Evolutionary conservation across 2,113 vertebrate genomes (phyloP).

Genomic region (Protomyctophum bolini): DNA sequence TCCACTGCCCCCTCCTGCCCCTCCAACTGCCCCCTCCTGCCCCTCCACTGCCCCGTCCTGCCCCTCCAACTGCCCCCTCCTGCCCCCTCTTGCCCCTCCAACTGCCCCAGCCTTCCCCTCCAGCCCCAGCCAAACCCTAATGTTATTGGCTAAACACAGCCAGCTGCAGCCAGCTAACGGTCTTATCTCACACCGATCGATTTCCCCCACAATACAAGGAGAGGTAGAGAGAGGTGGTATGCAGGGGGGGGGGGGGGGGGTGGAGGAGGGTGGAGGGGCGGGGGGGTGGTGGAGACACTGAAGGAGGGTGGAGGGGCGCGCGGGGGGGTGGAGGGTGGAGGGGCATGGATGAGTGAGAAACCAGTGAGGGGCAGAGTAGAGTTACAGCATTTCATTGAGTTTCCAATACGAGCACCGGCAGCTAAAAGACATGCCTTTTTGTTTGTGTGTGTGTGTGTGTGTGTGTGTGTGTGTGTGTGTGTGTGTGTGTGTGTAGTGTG

Average conservation of each 20-base stretch:
- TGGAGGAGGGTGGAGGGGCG: background rate
- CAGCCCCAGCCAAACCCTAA: conserved; percentile 44
- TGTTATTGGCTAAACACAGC: conserved; percentile 78
- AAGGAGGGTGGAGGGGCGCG: conserved; percentile 20
- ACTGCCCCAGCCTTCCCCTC: conserved; percentile 26
- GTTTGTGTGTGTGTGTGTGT: background rate
- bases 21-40: no score
- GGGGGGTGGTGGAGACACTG: background rate
- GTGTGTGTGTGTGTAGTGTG: conserved; percentile 1
- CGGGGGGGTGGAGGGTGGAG: conserved; percentile 2
- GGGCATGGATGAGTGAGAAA: conserved; percentile 30
- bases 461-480: conserved; percentile 4
- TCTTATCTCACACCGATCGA: conserved; percentile 71
- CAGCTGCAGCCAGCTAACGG: conserved; percentile 75
- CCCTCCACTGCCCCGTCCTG: no score
- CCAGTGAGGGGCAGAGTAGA: conserved; percentile 17
- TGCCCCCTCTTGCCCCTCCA: no score
- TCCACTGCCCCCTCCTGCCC: no score
- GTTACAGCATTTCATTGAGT: conserved; percentile 33
- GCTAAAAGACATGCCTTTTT: no score
- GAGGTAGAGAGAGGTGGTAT: conserved; percentile 46
- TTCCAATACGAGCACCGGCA: background rate
- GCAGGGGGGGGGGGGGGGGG: conserved; percentile 28
- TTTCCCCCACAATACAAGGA: conserved; percentile 61
- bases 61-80: no score